Base-by-base conservation (phyloP, 2,797 vertebrate species). In the Ispidina lecontei region DNA sequence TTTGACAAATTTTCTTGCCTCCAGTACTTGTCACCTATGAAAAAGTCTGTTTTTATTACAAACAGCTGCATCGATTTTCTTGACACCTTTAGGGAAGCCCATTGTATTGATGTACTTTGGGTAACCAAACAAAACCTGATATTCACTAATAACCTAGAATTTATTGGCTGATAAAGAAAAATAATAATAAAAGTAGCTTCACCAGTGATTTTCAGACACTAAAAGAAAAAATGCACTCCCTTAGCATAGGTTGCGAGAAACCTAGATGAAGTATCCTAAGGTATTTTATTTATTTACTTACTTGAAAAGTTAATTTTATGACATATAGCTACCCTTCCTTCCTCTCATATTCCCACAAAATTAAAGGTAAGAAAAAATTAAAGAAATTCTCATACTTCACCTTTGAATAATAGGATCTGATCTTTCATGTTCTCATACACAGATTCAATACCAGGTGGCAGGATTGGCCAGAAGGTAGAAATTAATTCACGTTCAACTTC, bases 381-480 rank as follows among this genome's bases (percentile, higher is more conserved):
- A 65, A 59, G 26, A 35, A 26, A 46, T 80, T 35, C 16, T 37
- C 12, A 58, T 91, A 71, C 16, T 52, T 91, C 79, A 99, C 98
- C 98, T 98, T 98, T 98, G 90, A 99, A 99, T 85, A 98, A 49
- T 9, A 98, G 75, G 62, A 98, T 92, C 44, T 82, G 97, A 87
- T 98, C 98, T 47, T 89, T 97, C 4, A 68, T 87, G 82, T 97
- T 98, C 90, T 99, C 98, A 94, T 98, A 99, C 1, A 94, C 98
- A 79, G 98, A 98, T 54, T 99, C 98, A 55, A 99, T 97, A 52
- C 94, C 95, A 63, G 63, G 33, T 20, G 99, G 98, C 29, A 98
- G 93, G 6, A 80, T 78, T n/a, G 98, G 97, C 98, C 98, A 99
- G 96, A 99, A 97, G 51, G 89, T 96, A 67, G 93, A 97, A 96